phyloP scores from a whole-genome alignment of 2,888 invertebrate genomes.

The Danaus chrysippus region DNA sequence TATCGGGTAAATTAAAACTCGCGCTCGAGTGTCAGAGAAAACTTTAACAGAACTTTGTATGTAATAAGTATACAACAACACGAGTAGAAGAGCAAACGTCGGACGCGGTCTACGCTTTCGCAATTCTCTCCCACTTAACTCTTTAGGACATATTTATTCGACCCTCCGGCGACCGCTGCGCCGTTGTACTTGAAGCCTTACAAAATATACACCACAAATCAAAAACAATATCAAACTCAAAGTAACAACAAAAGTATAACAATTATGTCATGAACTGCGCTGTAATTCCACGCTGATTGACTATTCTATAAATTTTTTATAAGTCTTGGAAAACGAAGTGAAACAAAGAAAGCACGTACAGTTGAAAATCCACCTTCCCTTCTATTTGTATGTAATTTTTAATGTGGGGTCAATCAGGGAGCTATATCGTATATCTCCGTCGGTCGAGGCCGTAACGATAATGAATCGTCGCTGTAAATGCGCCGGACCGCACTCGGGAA shows the following conservation, averaged over 20 bases:
- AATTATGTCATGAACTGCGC: slow-evolving; percentile 60
- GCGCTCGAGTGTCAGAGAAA: slow-evolving; percentile 75
- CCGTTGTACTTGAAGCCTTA: slow-evolving; percentile 54
- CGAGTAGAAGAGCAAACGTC: slow-evolving; percentile 79
- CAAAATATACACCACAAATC: slow-evolving; percentile 76
- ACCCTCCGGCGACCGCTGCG: slow-evolving; percentile 75
- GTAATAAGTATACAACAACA: slow-evolving; percentile 81
- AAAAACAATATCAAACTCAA: slow-evolving; percentile 64
- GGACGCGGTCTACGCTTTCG: slow-evolving; percentile 75
- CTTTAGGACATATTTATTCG: slow-evolving; percentile 80
- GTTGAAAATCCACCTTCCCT: slow-evolving; percentile 60
- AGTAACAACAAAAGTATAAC: slow-evolving; percentile 54
- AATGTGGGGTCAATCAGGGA: slow-evolving; percentile 79
- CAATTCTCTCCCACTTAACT: slow-evolving; percentile 77
- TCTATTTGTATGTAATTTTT: slow-evolving; percentile 77
- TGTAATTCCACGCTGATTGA: slow-evolving; percentile 59
- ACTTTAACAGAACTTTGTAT: slow-evolving; percentile 79
- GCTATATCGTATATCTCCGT: slow-evolving; percentile 76
- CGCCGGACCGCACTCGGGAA: slow-evolving; percentile 77
- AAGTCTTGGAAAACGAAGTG: slow-evolving; percentile 58
- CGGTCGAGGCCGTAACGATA: slow-evolving; percentile 71
- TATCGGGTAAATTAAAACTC: slow-evolving; percentile 80
- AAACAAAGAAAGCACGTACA: slow-evolving; percentile 64
- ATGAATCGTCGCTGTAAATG: slow-evolving; percentile 73
- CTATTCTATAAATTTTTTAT: slow-evolving; percentile 66